These are phyloP conservation scores for Heliconius sara DNA, from an alignment of 2,888 invertebrate species.

Conservation along the genomic window DNA sequence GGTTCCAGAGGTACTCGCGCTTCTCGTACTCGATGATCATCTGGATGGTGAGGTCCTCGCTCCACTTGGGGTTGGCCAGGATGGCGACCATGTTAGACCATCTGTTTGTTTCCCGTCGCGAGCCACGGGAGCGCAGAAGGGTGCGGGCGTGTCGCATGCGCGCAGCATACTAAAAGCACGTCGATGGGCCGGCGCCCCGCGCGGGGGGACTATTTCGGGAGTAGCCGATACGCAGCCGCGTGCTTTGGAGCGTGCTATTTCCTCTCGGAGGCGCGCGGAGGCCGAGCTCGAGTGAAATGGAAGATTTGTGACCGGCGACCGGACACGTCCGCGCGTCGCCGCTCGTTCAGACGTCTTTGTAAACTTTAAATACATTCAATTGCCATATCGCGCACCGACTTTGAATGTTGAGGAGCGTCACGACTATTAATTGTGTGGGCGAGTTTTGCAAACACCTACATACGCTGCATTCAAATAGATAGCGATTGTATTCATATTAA, in stretches of 20 bases:
- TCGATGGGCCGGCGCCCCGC: conserved; percentile 77
- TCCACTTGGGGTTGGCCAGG: conserved; percentile 81
- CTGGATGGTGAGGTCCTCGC: conserved; percentile 80
- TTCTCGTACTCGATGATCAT: conserved; percentile 82
- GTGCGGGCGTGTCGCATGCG: conserved; percentile 84
- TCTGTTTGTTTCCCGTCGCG: conserved; percentile 64
- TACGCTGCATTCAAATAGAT: background rate
- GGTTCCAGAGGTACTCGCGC: conserved; percentile 81
- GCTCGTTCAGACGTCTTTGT: conserved; percentile 41
- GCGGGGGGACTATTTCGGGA: conserved; percentile 82
- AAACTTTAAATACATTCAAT: conserved; percentile 29
- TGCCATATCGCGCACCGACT: conserved; percentile 24
- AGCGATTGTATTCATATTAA: conserved; percentile 11
- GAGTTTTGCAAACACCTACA: conserved; percentile 19
- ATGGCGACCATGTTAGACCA: conserved; percentile 80
- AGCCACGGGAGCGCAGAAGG: conserved; percentile 76
- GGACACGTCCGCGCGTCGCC: conserved; percentile 46
- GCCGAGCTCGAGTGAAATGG: conserved; percentile 82
- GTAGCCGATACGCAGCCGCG: conserved; percentile 83
- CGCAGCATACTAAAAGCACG: conserved; percentile 85
- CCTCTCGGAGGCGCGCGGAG: conserved; percentile 78
- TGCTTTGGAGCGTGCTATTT: conserved; percentile 83
- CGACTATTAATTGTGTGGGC: conserved; percentile 12
- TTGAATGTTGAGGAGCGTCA: conserved; percentile 27
- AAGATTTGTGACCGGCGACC: conserved; percentile 72